These are phyloP conservation scores for Lipotes vexillifer DNA, from an alignment of 2,113 vertebrate genomes.

Conservation along the genomic window DNA sequence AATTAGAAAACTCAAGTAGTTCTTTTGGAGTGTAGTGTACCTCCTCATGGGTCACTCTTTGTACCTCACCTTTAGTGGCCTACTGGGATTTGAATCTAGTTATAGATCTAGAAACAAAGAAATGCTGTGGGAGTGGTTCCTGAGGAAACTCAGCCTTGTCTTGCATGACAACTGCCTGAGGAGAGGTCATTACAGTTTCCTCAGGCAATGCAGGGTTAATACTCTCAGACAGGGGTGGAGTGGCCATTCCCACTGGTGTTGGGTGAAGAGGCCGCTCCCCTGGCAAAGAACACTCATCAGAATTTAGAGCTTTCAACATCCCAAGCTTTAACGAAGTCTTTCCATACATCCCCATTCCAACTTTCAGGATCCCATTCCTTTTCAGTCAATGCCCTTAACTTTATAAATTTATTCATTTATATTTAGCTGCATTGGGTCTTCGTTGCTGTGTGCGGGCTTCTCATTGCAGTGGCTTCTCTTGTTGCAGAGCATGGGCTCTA, in stretches of 20 bases:
- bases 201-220: background rate
- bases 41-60: background rate
- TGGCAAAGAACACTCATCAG: background rate
- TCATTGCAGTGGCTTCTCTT: no score
- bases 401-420: no score
- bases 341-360: background rate
- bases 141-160: background rate
- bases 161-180: background rate
- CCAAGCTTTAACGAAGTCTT: background rate
- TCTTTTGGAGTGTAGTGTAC: background rate
- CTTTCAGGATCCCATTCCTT: background rate
- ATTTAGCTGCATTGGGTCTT: no score
- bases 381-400: background rate
- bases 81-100: background rate
- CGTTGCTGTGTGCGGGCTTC: no score
- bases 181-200: background rate
- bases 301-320: background rate
- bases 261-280: background rate
- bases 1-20: background rate
- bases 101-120: background rate
- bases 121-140: background rate
- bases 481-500: no score
- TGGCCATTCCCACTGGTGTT: no score
- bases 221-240: background rate
- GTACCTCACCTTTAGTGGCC: background rate